Conservation (phyloP, 2,113 vertebrate species). For the Albula glossodonta region DNA sequence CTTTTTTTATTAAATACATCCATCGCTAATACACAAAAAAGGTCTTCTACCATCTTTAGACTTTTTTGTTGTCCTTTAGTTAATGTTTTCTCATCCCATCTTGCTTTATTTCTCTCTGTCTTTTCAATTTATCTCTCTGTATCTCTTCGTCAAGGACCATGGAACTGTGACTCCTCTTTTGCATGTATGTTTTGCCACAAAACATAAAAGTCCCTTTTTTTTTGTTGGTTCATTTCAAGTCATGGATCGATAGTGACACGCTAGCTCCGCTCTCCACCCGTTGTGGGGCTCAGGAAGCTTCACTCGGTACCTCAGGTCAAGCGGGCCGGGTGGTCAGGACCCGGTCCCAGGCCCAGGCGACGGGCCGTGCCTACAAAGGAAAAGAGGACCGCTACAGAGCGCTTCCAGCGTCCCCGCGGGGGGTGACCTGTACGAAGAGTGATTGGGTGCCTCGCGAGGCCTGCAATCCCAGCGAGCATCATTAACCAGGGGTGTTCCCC, state of each 20-base stretch:
- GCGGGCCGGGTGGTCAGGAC: neutral
- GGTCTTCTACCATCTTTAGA: too few relatives aligned
- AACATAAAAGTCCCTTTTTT: neutral
- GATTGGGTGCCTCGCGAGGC: neutral
- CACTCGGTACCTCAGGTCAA: neutral
- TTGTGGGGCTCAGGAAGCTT: neutral
- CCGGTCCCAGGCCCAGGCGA: neutral
- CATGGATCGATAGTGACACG: neutral
- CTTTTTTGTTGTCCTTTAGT: too few relatives aligned
- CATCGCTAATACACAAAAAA: too few relatives aligned
- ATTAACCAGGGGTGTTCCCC: conserved; percentile 32
- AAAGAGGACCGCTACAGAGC: neutral
- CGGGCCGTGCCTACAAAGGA: neutral
- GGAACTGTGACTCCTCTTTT: neutral
- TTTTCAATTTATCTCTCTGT: neutral
- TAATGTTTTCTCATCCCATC: too few relatives aligned
- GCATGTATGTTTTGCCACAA: neutral
- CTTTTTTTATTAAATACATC: too few relatives aligned
- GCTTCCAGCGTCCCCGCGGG: neutral
- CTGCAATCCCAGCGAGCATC: neutral
- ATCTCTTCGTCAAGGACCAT: neutral
- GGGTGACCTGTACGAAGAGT: neutral
- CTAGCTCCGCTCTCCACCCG: neutral
- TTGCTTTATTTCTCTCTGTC: too few relatives aligned
- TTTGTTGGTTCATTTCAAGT: neutral